phyloP scores from a whole-genome alignment of 2,888 invertebrate genomes.

The Orthosia incerta region DNA sequence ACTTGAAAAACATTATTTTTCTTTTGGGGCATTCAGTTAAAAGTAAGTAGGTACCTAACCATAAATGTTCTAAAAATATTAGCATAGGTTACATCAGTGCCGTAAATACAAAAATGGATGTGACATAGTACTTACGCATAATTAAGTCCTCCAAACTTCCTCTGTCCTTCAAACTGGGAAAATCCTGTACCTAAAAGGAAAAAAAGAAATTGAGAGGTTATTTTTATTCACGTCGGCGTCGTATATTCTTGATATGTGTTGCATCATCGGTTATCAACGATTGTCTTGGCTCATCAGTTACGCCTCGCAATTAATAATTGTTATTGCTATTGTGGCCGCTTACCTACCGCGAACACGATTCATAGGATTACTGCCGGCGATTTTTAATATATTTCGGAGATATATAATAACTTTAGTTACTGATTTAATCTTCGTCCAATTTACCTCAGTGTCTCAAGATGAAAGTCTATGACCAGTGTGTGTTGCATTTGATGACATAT shows the following conservation, averaged over 20 bases:
- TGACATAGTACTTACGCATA: too few relatives aligned
- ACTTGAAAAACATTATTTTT: background rate
- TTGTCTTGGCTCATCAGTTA: constrained; percentile 38
- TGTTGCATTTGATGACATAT: too few relatives aligned
- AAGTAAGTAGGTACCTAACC: too few relatives aligned
- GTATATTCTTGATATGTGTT: constrained; percentile 13
- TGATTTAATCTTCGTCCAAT: too few relatives aligned
- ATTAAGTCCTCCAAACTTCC: too few relatives aligned
- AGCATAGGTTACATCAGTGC: too few relatives aligned
- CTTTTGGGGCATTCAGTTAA: background rate
- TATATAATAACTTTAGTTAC: background rate
- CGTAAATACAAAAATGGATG: too few relatives aligned
- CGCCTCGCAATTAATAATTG: constrained; percentile 24
- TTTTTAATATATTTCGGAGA: background rate
- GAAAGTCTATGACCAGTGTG: too few relatives aligned
- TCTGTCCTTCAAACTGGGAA: too few relatives aligned
- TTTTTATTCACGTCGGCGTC: constrained; percentile 19
- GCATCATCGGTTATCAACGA: constrained; percentile 28
- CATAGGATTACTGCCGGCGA: background rate
- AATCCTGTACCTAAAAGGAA: too few relatives aligned
- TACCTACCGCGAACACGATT: background rate
- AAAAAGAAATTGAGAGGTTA: background rate
- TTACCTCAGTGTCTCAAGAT: too few relatives aligned
- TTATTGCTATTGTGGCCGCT: constrained; percentile 5
- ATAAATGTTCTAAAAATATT: too few relatives aligned